Percentiles rank a stretch among this genome's conserved stretches.
Evolutionary conservation across 2,797 vertebrate genomes (phyloP).

Genomic region (Sternotherus odoratus): DNA sequence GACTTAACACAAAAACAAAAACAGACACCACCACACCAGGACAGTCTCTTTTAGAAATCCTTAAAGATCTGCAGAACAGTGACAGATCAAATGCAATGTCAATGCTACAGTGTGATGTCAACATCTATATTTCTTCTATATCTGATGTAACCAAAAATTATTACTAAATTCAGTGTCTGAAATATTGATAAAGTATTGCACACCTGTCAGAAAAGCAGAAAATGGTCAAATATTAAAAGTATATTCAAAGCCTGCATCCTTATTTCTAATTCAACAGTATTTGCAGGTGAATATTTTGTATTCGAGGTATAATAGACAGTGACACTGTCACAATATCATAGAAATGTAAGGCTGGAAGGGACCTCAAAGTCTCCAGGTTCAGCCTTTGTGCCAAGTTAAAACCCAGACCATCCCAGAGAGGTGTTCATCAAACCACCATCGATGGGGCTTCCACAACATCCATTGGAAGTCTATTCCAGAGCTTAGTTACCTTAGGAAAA

Average conservation of each 20-base stretch:
- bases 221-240: not conserved
- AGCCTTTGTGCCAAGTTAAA: not conserved
- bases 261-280: not conserved
- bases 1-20: not conserved
- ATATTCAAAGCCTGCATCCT: not conserved
- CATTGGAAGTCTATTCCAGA: not conserved
- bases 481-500: not conserved
- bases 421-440: not conserved
- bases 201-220: not conserved
- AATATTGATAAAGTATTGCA: not conserved
- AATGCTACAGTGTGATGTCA: not conserved
- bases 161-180: not conserved
- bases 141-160: not conserved
- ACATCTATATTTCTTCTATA: not conserved
- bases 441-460: not conserved
- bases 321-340: not conserved
- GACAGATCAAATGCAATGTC: not conserved
- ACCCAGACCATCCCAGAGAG: not conserved
- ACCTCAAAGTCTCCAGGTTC: not conserved
- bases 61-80: not conserved
- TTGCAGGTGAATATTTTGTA: too few relatives aligned
- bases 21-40: not conserved
- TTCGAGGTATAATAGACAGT: not conserved
- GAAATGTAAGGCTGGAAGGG: not conserved
- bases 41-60: not conserved